Percentiles rank a stretch among this genome's conserved stretches.
Evolutionary conservation across 2,113 vertebrate species (phyloP).

Genomic region (Caranx melampygus): DNA sequence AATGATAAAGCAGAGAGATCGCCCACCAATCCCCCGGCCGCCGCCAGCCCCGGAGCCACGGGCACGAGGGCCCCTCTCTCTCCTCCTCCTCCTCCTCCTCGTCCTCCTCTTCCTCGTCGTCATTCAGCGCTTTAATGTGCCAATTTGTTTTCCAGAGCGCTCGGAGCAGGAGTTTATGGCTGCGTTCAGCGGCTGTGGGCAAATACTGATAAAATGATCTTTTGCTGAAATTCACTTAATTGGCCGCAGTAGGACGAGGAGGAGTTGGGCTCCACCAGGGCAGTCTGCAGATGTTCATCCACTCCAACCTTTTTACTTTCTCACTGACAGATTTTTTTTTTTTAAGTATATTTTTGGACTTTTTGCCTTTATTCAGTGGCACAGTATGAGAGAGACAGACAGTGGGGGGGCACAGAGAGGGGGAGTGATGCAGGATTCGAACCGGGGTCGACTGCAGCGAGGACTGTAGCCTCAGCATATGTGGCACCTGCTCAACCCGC

Average conservation of each 20-base stretch:
- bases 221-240: slow-evolving; percentile 96
- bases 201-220: slow-evolving; percentile 97
- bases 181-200: slow-evolving; percentile 85
- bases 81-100: too few relatives aligned
- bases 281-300: slow-evolving; percentile 84
- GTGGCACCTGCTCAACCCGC: too few relatives aligned
- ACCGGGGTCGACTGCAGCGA: too few relatives aligned
- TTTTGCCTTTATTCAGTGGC: too few relatives aligned
- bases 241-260: slow-evolving; percentile 90
- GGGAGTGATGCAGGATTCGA: too few relatives aligned
- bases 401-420: too few relatives aligned
- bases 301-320: slow-evolving; percentile 45
- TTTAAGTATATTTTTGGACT: too few relatives aligned
- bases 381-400: too few relatives aligned
- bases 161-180: slow-evolving; percentile 92
- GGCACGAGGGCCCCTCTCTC: slow-evolving; percentile 75
- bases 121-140: slow-evolving; percentile 87
- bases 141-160: slow-evolving; percentile 87
- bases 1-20: slow-evolving; percentile 90
- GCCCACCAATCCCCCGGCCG: slow-evolving; percentile 82
- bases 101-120: slow-evolving; percentile 63
- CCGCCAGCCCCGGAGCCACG: slow-evolving; percentile 84
- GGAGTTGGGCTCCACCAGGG: slow-evolving; percentile 67
- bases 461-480: too few relatives aligned
- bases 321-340: too few relatives aligned